Conservation (phyloP, 92 coral and sea anemone species). For the Ricordea florida region DNA sequence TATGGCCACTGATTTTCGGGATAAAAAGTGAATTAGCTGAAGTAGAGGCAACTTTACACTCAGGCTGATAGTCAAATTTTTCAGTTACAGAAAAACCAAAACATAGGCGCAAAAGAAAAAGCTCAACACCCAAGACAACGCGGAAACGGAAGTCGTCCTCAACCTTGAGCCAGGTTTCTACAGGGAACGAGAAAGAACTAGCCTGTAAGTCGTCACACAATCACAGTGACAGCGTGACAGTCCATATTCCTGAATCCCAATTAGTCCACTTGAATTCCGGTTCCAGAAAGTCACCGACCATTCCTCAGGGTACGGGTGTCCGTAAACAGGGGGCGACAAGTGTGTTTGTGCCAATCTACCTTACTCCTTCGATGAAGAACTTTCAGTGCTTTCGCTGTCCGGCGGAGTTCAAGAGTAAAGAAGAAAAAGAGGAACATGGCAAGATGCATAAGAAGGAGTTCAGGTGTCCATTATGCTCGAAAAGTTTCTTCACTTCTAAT, state of each 20-base stretch:
- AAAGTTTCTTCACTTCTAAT: conserved; percentile 75
- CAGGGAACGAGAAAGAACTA: conserved; percentile 8
- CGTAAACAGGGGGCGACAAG: conserved; percentile 87
- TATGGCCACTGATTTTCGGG: no score
- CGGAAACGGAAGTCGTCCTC: conserved; percentile 66
- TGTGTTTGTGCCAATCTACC: conserved; percentile 83
- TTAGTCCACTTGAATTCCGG: conserved; percentile 71
- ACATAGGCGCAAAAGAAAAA: conserved; percentile 80
- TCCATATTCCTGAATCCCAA: conserved; percentile 89
- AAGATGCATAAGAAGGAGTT: conserved; percentile 87
- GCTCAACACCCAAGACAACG: conserved; percentile 86
- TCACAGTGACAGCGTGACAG: conserved; percentile 47
- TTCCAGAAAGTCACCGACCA: neutral
- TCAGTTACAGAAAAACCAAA: conserved; percentile 2
- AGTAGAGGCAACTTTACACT: no score
- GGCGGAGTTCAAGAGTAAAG: conserved; percentile 64
- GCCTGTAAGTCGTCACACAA: neutral
- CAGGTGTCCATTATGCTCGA: conserved; percentile 85
- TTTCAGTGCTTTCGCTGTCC: conserved; percentile 90
- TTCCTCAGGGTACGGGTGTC: conserved; percentile 11
- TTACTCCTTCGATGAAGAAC: conserved; percentile 61
- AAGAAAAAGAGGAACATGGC: conserved; percentile 77
- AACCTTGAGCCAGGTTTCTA: neutral
- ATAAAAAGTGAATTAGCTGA: no score
- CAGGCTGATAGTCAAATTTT: neutral